phyloP scores from a whole-genome alignment of 2,113 vertebrate genomes.

The Pluvianellus socialis region DNA sequence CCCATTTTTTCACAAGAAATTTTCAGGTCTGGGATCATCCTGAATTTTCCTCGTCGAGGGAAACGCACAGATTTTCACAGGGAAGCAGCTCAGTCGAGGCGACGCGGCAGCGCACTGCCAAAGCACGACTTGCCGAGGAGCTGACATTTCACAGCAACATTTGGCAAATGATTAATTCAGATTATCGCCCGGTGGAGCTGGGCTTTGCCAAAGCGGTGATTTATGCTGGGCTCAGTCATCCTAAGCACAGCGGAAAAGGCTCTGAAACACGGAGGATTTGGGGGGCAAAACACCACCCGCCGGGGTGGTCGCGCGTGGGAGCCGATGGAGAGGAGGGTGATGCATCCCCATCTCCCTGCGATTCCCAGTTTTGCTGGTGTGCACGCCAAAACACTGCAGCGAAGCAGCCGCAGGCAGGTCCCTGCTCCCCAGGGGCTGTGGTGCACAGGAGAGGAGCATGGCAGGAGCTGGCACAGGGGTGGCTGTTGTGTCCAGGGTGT shows the following conservation, averaged over 20 bases:
- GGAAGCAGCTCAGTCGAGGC: background rate
- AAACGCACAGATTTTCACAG: background rate
- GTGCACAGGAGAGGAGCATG: background rate
- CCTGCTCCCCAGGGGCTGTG: background rate
- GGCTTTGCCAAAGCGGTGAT: background rate
- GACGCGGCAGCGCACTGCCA: background rate
- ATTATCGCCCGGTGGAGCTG: background rate
- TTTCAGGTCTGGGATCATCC: background rate
- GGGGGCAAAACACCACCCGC: rapidly evolving
- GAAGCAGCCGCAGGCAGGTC: background rate
- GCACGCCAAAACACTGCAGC: background rate
- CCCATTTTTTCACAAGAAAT: background rate
- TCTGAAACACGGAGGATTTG: rapidly evolving
- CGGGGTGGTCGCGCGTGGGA: rapidly evolving
- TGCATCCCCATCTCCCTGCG: rapidly evolving
- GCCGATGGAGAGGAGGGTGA: rapidly evolving
- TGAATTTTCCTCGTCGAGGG: background rate
- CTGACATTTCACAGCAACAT: background rate
- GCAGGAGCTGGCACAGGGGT: background rate
- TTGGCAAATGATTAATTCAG: background rate
- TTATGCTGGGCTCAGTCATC: background rate
- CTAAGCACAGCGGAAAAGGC: background rate
- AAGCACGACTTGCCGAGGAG: background rate
- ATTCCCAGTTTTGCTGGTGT: background rate
- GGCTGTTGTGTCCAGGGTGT: too few species aligned